Percentiles rank a stretch among this genome's conserved stretches.
Conservation (phyloP, 2,797 vertebrate species). For the Propithecus deckenii region DNA sequence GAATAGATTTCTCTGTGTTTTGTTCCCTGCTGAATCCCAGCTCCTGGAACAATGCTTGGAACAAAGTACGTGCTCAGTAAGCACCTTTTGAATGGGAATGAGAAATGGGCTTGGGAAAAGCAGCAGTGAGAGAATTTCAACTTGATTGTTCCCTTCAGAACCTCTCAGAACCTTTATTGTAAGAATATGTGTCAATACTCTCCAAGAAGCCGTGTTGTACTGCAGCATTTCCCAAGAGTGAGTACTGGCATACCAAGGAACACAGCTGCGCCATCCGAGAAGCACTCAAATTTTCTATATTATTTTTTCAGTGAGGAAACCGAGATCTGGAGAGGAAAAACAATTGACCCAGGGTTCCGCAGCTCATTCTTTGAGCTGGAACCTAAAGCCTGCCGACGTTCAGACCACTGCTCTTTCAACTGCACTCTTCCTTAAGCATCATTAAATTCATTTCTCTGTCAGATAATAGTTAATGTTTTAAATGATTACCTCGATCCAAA, state of each 20-base stretch:
- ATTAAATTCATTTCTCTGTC: slow-evolving; percentile 46
- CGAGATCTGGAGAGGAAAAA: background rate
- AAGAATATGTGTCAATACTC: background rate
- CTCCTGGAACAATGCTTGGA: background rate
- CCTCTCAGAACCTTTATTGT: no score
- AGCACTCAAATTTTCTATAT: accelerated
- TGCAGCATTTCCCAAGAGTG: background rate
- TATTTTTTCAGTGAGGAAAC: background rate
- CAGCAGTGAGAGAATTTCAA: background rate
- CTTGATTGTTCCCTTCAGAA: background rate
- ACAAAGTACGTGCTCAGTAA: background rate
- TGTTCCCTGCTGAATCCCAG: background rate
- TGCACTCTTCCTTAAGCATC: background rate
- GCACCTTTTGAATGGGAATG: background rate
- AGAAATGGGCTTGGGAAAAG: background rate
- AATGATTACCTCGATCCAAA: slow-evolving; percentile 52
- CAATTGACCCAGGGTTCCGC: no score
- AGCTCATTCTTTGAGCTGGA: background rate
- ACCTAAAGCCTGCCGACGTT: background rate
- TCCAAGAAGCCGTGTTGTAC: accelerated
- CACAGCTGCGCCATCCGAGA: accelerated
- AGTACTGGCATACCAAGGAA: background rate
- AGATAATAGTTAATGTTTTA: slow-evolving; percentile 48
- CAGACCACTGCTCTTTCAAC: background rate
- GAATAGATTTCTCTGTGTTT: background rate